Base-by-base conservation (phyloP, 2,113 vertebrate genomes). In the Polypterus bichir region DNA sequence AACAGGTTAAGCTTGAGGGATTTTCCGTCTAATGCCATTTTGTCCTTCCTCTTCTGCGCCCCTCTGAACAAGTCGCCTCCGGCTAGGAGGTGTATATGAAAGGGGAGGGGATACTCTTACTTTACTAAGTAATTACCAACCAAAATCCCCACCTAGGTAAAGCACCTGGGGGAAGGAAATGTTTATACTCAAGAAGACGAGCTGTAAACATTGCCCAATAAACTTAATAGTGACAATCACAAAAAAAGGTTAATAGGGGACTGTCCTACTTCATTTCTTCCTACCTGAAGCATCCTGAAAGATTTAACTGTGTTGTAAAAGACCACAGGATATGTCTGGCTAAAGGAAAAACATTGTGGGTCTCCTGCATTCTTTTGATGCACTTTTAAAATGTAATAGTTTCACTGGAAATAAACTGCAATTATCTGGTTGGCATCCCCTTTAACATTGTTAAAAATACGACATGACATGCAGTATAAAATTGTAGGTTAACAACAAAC, bases 191-290 rank as follows among this genome's bases (percentile, higher is more conserved):
- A 27, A 46, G 3, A 9, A 44, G 61, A 51, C 27, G 46, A 69
- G 62, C 56, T 65, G 51, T 71, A 69, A 71, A 76, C 66, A 71
- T n/a, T 27, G 6, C n/a, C 56, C 66, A 71, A 76, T 79, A 65
- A 64, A 68, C 79, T 71, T 76, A 74, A 74, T 61, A 51, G 66
- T 54, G 58, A 68, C 64, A 64, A 73, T 66, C 70, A 74, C 76
- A 71, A 66, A 54, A n/a, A 6, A 8, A 9, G 10, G 44, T 7
- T 9, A 57, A 47, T 48, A 47, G n/a, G 44, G 44, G 44, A 9
- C 6, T n/a, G 9, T 54, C 44, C 45, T 10, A 45, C n/a, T 63
- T 55, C 56, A 48, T 46, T 57, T 47, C 58, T 10, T 62, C 55
- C 53, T 48, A 27, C 58, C 44, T 67, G 66, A 60, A 47, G 49